Evolutionary conservation across 2,113 vertebrate genomes (phyloP), one percentile per base, ranked within the genome.

Genomic region (Chionis minor): DNA sequence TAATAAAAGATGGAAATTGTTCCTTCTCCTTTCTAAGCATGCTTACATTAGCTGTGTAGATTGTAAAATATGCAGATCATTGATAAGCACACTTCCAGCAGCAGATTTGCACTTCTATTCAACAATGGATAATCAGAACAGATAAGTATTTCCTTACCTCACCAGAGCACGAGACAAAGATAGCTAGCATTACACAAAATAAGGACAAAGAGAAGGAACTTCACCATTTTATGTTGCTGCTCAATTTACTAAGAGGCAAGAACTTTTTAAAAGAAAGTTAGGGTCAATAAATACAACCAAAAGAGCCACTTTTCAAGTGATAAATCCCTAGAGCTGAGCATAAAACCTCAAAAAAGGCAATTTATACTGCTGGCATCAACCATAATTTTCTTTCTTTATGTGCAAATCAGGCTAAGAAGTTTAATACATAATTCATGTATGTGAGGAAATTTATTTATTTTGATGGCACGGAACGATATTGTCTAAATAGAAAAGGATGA

Each of bases 361-460:
- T 95, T 92, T 94, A 47, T 88, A 40, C 33, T 61, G 17, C 73
- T 88, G 58, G 18, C 26, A 82, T 95, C 69, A 86, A 54, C 83
- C 59, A 52, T 96, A 90, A 87, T 92, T 96, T 95, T 94, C 86
- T 88, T 88, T 72, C 67, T 94, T 81, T 92, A 61, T 72, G 58
- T 91, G 82, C 78, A 85, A 90, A 94, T 92, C 81, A 75, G 62
- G 66, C 88, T 88, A 81, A 66, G 45, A 59, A 72, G 27, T 59
- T 88, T 78, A 92, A 95, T 96, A 56, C 73, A 86, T 96, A 95
- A 96, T 97, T 92, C 77, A 93, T 93, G 44, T 78, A 27, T 54
- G 49, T 93, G 54, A 94, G 61, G 86, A 95, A 86, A 95, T 95
- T 81, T 86, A 92, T 94, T 96, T 97, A 88, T 92, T 97, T 93